Conservation (phyloP, 2,797 vertebrate genomes). For the Smutsia gigantea region DNA sequence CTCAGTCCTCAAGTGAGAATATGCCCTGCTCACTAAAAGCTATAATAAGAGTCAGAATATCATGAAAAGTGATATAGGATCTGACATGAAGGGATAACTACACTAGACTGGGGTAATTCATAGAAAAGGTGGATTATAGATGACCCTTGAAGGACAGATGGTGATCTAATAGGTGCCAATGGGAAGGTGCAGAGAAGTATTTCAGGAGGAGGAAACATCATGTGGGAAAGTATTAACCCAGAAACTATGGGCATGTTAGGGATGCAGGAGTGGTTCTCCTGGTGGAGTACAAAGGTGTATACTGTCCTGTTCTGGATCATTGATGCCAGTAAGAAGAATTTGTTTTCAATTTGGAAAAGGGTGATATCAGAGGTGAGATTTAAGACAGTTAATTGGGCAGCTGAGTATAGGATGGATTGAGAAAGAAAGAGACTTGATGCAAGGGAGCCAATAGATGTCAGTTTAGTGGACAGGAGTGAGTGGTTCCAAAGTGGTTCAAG, state of each 20-base stretch:
- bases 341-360: constrained; percentile 10
- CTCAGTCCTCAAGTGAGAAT: not conserved
- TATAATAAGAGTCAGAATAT: not conserved
- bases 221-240: not conserved
- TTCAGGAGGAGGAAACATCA: not conserved
- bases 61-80: not conserved
- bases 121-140: not conserved
- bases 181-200: not conserved
- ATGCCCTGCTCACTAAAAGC: not conserved
- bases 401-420: not conserved
- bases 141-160: not conserved
- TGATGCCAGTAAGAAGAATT: not conserved
- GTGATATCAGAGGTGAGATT: not conserved
- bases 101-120: not conserved
- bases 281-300: not conserved
- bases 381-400: not conserved
- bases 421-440: not conserved
- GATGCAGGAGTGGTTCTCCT: not conserved
- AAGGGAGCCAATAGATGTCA: not conserved
- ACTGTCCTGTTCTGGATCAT: not conserved
- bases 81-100: not conserved
- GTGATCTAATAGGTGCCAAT: not conserved
- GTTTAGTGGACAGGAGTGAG: not conserved
- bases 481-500: not conserved
- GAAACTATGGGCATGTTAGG: not conserved